phyloP scores from a whole-genome alignment of 2,797 vertebrate species.

The Protosalanx chinensis region DNA sequence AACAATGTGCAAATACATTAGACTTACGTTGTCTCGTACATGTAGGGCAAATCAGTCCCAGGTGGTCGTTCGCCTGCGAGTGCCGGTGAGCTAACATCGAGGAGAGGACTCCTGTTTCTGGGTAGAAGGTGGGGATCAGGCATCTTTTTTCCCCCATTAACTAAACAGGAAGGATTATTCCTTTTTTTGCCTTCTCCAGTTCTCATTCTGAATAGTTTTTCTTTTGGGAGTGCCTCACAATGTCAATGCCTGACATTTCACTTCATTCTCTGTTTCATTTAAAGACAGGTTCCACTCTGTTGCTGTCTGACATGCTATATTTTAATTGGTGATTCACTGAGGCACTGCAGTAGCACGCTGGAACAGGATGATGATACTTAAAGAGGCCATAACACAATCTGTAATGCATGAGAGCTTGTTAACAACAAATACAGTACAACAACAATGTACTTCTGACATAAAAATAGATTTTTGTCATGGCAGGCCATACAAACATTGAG shows the following conservation, averaged over 20 bases:
- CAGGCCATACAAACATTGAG: not conserved
- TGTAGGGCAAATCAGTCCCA: not conserved
- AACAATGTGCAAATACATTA: slow-evolving; percentile 8
- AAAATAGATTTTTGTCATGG: slow-evolving; percentile 31
- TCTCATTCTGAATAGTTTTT: slow-evolving; percentile 40
- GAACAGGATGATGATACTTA: slow-evolving; percentile 57
- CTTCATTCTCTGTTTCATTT: slow-evolving; percentile 56
- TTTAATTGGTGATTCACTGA: slow-evolving; percentile 71
- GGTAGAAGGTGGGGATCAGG: slow-evolving; percentile 37
- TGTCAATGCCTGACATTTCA: slow-evolving; percentile 57
- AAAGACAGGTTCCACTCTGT: slow-evolving; percentile 55
- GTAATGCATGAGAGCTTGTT: slow-evolving; percentile 68
- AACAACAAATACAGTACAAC: slow-evolving; percentile 35
- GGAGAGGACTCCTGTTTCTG: slow-evolving; percentile 16
- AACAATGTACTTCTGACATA: slow-evolving; percentile 37
- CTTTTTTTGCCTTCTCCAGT: slow-evolving; percentile 10
- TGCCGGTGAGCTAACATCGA: slow-evolving; percentile 23
- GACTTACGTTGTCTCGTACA: not conserved
- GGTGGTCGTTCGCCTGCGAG: slow-evolving; percentile 24
- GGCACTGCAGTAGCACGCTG: slow-evolving; percentile 49
- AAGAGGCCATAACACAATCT: slow-evolving; percentile 58
- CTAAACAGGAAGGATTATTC: slow-evolving; percentile 22
- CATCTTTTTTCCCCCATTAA: slow-evolving; percentile 44
- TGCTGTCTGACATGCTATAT: slow-evolving; percentile 59
- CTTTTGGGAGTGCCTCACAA: slow-evolving; percentile 33